Base-by-base conservation (phyloP, 2,888 invertebrate genomes). In the Blastobasis lacticolella region DNA sequence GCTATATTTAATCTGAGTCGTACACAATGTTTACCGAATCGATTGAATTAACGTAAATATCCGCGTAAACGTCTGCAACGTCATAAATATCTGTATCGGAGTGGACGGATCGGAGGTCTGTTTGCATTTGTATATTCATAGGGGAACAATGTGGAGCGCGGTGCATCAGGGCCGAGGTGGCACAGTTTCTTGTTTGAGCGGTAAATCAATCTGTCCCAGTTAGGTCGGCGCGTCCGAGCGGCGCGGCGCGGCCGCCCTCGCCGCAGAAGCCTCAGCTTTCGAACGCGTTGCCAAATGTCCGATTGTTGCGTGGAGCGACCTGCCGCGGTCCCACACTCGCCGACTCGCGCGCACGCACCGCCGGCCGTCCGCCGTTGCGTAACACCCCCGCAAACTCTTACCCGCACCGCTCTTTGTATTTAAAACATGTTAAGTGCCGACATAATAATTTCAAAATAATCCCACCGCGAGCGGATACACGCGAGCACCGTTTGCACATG, bases 201-300 rank as follows among this genome's bases (percentile, higher is more conserved):
- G 76, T 85, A 83, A 87, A 82, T 84, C 80, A 81, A 79, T 81
- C 73, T 75, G 83, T 78, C 78, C 82, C 70, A 80, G 81, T 78
- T 85, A 81, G 80, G 84, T 82, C 78, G 81, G 71, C 67, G 73
- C 78, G 72, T 76, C 67, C 71, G 74, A 73, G 69, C 69, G 63
- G 74, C 73, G 70, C 69, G 62, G 64, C 64, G 71, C 72, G 74
- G 68, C 73, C 23, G 23, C 23, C 23, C 71, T 64, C 67, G 69
- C 60, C 68, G 69, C 73, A 69, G 71, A 74, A 74, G 73, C 75
- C 71, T 76, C 75, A 73, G 78, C 77, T 84, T 84, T 85, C 81
- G 73, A 82, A 78, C 54, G 61, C 65, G 69, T 84, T 82, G 77
- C 78, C 76, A 80, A 83, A 84, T 76, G 57, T 57, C 58, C 56